These are phyloP conservation scores for Stenoptilia bipunctidactyla DNA, from an alignment of 2,888 invertebrate genomes.

Conservation along the genomic window DNA sequence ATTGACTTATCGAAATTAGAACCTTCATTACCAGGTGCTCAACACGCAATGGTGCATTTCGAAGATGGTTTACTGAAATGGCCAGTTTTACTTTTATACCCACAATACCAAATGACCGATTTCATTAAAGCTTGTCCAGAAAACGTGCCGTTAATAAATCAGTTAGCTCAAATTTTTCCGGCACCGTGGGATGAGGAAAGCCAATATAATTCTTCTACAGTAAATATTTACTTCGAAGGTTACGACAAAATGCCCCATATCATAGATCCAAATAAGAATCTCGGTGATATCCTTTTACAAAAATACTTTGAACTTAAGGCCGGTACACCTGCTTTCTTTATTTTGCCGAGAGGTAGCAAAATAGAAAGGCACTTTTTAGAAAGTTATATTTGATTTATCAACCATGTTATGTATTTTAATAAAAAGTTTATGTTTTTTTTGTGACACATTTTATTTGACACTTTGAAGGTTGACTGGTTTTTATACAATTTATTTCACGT, in stretches of 20 bases:
- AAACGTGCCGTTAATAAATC: constrained; percentile 67
- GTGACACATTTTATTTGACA: too few species aligned
- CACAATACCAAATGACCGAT: constrained; percentile 89
- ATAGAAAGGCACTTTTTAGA: constrained; percentile 71
- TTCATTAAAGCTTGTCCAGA: constrained; percentile 87
- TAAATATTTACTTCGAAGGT: constrained; percentile 84
- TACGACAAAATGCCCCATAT: constrained; percentile 71
- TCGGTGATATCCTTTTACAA: constrained; percentile 71
- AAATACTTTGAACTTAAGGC: constrained; percentile 74
- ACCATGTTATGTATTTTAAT: not conserved
- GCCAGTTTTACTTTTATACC: constrained; percentile 92
- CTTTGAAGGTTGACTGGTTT: too few species aligned
- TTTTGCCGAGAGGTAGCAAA: constrained; percentile 69
- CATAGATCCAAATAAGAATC: constrained; percentile 64
- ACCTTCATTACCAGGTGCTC: constrained; percentile 76
- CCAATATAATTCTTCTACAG: constrained; percentile 71
- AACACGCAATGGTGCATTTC: constrained; percentile 74
- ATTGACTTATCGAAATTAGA: constrained; percentile 69
- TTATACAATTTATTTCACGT: too few species aligned
- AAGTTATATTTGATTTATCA: constrained; percentile 40
- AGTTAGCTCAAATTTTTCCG: constrained; percentile 73
- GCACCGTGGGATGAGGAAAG: constrained; percentile 80
- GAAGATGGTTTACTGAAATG: constrained; percentile 77
- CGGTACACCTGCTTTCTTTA: constrained; percentile 76
- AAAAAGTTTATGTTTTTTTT: too few species aligned